Evolutionary conservation across 2,113 vertebrate species (phyloP), one percentile per base, ranked within the genome.

Genomic region (Tonatia bakeri): DNA sequence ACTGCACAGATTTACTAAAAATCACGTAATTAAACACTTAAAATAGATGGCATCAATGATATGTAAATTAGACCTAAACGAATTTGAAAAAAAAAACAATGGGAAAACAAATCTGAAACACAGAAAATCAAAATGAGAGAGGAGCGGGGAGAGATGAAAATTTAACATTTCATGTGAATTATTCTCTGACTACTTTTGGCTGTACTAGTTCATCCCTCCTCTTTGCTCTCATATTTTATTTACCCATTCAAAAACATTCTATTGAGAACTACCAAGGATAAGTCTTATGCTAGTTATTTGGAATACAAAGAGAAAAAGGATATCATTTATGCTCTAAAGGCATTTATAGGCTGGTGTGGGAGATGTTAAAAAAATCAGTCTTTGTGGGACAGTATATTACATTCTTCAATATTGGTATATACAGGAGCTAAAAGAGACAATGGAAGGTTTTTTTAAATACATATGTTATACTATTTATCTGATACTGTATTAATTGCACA

Each of bases 291-390:
- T 61, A 87, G 65, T 80, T 91, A 72, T 36, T 77, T 88, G 31
- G n/a, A 40, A 87, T 59, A 54, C 17, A 75, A 95, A 10, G 24
- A 88, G 36, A 90, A 79, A 20, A 76, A 73, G 11, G 61, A 54
- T 86, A 38, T 50, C 54, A 59, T 87, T 76, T 69, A 61, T 56
- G 16, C 15, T 89, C 12, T 75, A 76, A 56, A 45, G 31, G 11
- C n/a, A 65, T 79, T 72, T 82, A 52, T 72, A 86, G 15, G 94
- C 6, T 36, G 75, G 4, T 52, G 10, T 65, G 19, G 52, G 33
- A 91, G 52, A 84, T n/a, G 76, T 20, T 81, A 88, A 76, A 82
- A 82, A 96, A 95, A 85, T 64, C 45, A 87, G 33, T 12, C 67
- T 76, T 5, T 24, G 75, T 36, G 26, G 10, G 17, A 69, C 17